A percentile compares a stretch with the other conserved stretches of the same genome.
Conservation (phyloP, 2,113 vertebrate genomes). For the Rhabdomys dilectus region DNA sequence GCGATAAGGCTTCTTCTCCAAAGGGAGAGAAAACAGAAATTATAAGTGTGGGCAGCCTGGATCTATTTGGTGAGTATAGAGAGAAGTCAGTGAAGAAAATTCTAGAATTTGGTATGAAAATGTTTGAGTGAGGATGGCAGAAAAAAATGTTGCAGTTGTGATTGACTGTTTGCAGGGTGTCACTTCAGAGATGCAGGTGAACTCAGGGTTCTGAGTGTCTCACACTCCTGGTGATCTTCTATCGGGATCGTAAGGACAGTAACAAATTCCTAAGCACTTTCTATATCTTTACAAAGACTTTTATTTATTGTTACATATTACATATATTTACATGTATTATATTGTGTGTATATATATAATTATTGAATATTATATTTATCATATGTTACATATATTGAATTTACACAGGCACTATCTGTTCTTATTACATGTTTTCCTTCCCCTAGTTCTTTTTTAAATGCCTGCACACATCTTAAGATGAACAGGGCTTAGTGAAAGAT, state of each 20-base stretch:
- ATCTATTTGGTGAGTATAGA: not conserved
- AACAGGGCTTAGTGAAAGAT: not conserved
- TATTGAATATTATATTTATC: not conserved
- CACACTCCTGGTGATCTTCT: not conserved
- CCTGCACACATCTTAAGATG: not conserved
- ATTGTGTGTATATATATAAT: not conserved
- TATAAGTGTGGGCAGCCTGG: not conserved
- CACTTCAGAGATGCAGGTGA: not conserved
- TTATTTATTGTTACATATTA: not conserved
- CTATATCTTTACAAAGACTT: not conserved
- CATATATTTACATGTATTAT: not conserved
- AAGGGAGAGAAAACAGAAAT: not conserved
- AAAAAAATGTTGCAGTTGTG: not conserved
- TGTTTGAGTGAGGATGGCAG: not conserved
- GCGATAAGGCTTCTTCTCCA: not conserved
- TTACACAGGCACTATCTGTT: not conserved
- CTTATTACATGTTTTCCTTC: not conserved
- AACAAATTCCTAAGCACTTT: constrained; percentile 14
- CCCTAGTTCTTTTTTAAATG: not conserved
- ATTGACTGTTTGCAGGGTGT: not conserved
- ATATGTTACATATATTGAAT: not conserved
- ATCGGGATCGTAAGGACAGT: not conserved
- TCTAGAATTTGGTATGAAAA: not conserved
- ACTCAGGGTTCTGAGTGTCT: not conserved
- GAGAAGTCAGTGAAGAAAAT: not conserved